A percentile compares a stretch with the other conserved stretches of the same genome.
phyloP scores from a whole-genome alignment of 2,888 invertebrate genomes.

The Drosophila eohydei region DNA sequence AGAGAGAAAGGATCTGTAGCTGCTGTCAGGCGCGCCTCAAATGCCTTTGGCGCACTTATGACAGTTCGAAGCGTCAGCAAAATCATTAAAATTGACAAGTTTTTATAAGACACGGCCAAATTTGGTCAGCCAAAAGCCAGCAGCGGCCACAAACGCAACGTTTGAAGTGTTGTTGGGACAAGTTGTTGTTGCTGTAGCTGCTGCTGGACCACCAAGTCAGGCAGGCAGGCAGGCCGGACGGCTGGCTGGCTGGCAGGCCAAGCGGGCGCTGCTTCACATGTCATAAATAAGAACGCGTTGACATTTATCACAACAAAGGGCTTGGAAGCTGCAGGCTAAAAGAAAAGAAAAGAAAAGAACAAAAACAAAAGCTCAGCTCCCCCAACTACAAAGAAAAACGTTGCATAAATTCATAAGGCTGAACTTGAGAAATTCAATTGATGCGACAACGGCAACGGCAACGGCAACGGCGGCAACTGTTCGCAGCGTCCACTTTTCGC shows the following conservation, averaged over 20 bases:
- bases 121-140: constrained; percentile 69
- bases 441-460: constrained; percentile 58
- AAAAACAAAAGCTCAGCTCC: constrained; percentile 26
- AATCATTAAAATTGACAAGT: constrained; percentile 83
- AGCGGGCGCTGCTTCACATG: constrained; percentile 77
- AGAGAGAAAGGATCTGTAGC: constrained; percentile 36
- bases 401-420: constrained; percentile 80
- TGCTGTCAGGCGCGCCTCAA: constrained; percentile 48
- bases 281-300: constrained; percentile 85
- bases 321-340: constrained; percentile 39
- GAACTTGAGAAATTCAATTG: constrained; percentile 81
- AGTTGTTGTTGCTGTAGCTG: constrained; percentile 45
- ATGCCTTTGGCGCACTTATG: constrained; percentile 80
- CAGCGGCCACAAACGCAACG: constrained; percentile 57
- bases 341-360: background rate
- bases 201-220: constrained; percentile 63
- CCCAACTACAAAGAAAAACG: constrained; percentile 55
- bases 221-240: too few relatives aligned
- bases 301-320: constrained; percentile 85
- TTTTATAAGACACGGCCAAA: constrained; percentile 77
- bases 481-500: constrained; percentile 64
- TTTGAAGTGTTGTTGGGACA: constrained; percentile 77
- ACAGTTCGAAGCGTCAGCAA: constrained; percentile 82
- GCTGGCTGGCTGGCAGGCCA: constrained; percentile 18
- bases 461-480: constrained; percentile 27